phyloP scores from a whole-genome alignment of 2,888 invertebrate species.

The Eustalomyia histrio region DNA sequence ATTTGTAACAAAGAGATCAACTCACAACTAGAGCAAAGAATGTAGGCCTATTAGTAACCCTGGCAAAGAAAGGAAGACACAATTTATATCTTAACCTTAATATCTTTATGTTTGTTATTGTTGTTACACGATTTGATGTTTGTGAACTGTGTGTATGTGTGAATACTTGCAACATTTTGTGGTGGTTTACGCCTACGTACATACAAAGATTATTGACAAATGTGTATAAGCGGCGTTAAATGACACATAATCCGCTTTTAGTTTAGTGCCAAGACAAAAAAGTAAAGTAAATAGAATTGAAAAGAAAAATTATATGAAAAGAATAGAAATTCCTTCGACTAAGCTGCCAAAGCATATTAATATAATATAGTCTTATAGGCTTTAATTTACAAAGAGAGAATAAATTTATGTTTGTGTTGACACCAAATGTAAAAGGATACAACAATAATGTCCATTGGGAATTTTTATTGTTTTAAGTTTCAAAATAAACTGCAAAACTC shows the following conservation, averaged over 20 bases:
- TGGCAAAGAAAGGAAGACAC: constrained; percentile 33
- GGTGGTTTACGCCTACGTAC: constrained; percentile 48
- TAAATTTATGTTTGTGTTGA: constrained; percentile 18
- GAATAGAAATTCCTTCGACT: constrained; percentile 38
- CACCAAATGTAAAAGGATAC: constrained; percentile 11
- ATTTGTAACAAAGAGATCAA: constrained; percentile 61
- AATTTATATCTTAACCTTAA: constrained; percentile 46
- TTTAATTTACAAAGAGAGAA: constrained; percentile 28
- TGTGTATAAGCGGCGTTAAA: constrained; percentile 71
- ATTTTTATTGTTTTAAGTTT: too few relatives aligned
- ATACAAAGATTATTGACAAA: constrained; percentile 57
- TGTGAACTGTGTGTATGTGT: constrained; percentile 4
- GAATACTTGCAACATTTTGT: constrained; percentile 32
- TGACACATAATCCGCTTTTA: constrained; percentile 74
- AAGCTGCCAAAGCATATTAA: constrained; percentile 62
- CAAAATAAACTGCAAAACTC: too few relatives aligned
- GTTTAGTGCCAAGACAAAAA: constrained; percentile 29
- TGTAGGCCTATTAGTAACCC: constrained; percentile 51
- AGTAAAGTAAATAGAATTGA: neutral
- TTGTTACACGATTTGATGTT: constrained; percentile 11
- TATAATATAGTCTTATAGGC: constrained; percentile 50
- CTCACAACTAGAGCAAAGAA: constrained; percentile 22
- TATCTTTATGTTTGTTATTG: constrained; percentile 47
- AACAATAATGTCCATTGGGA: too few relatives aligned
- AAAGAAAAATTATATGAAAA: constrained; percentile 24